phyloP scores from a whole-genome alignment of 1,140 invertebrate genomes.

The Hyphantria cunea region DNA sequence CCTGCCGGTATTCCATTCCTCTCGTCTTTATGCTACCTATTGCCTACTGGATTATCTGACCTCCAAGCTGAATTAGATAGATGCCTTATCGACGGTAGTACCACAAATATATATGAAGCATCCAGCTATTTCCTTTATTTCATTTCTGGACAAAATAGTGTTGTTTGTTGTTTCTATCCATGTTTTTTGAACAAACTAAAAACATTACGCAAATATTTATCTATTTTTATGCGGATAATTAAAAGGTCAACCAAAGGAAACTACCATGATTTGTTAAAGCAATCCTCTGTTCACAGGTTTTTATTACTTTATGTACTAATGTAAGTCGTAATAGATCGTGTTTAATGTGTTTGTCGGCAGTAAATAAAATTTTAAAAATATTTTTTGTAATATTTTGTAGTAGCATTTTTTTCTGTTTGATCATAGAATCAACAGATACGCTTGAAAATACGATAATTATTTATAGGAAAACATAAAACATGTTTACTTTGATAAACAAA shows the following conservation, averaged over 20 bases:
- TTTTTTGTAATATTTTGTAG: no score
- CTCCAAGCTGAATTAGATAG: constrained; percentile 26
- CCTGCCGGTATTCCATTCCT: constrained; percentile 29
- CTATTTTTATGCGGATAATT: neutral
- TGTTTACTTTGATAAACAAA: no score
- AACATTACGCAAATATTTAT: constrained; percentile 3
- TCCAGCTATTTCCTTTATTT: constrained; percentile 2
- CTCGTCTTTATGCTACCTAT: constrained; percentile 30
- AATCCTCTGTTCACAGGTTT: neutral
- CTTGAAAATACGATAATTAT: no score
- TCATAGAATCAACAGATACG: no score
- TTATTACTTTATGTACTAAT: neutral
- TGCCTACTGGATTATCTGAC: constrained; percentile 28
- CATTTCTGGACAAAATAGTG: constrained; percentile 14
- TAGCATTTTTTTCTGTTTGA: no score
- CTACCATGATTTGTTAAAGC: constrained; percentile 5
- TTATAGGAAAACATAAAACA: no score
- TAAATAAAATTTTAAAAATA: no score
- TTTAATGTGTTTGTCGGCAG: neutral
- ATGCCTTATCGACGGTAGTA: constrained; percentile 1
- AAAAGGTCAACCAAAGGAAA: constrained; percentile 14
- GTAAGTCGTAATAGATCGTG: no score
- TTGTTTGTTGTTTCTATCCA: constrained; percentile 3
- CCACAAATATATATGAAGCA: constrained; percentile 5
- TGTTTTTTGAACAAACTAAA: constrained; percentile 8